Conservation (phyloP, 2,888 invertebrate genomes). For the Hydropsyche betteni region DNA sequence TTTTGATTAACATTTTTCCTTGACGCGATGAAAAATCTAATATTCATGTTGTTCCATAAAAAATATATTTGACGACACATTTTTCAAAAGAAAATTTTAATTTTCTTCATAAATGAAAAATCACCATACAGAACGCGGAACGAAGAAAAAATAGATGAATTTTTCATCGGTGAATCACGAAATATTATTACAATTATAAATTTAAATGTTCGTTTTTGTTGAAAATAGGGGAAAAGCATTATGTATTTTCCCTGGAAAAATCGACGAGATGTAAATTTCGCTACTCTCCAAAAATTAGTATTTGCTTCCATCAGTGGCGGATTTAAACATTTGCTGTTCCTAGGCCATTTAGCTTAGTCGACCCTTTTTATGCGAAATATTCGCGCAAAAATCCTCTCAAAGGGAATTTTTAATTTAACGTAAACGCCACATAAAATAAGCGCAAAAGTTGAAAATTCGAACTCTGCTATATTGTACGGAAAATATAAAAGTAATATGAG, state of each 20-base stretch:
- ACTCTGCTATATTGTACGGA: background rate
- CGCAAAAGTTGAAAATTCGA: conserved; percentile 5
- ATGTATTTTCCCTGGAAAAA: conserved; percentile 2
- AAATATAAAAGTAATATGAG: background rate
- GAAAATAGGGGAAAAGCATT: background rate
- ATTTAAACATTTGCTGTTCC: conserved; percentile 26
- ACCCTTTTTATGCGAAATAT: conserved; percentile 31
- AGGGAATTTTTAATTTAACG: conserved; percentile 28
- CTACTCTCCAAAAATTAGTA: conserved; percentile 29
- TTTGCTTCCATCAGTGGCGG: conserved; percentile 24
- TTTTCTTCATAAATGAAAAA: no score
- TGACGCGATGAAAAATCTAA: conserved; percentile 2
- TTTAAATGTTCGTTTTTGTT: no score
- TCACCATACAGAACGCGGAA: no score
- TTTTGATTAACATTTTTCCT: conserved; percentile 34
- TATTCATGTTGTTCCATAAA: no score
- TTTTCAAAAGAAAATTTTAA: no score
- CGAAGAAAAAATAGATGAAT: no score
- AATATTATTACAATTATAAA: no score
- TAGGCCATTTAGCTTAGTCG: conserved; percentile 28
- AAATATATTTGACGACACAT: no score
- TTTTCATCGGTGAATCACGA: no score
- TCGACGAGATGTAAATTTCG: conserved; percentile 19
- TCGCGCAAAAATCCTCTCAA: conserved; percentile 25
- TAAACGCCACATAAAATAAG: conserved; percentile 24